A percentile compares a stretch with the other conserved stretches of the same genome.
These are phyloP conservation scores for Condylura cristata DNA, from an alignment of 2,113 vertebrate species.

Conservation along the genomic window DNA sequence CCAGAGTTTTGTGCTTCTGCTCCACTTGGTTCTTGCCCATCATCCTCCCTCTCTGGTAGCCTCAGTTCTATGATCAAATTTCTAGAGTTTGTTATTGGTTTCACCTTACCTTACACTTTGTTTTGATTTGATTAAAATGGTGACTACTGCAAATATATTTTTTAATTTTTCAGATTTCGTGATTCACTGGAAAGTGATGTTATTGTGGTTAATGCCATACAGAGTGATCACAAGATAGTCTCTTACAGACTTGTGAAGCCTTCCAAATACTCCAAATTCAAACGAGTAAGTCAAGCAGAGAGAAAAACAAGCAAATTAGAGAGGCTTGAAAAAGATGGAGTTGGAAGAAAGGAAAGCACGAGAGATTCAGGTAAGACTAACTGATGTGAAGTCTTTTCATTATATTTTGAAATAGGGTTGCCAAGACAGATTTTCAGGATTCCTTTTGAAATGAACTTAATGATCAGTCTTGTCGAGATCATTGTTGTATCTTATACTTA, in stretches of 20 bases:
- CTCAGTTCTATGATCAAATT: too few relatives aligned
- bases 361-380: slow-evolving; percentile 72
- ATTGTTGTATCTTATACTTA: slow-evolving; percentile 42
- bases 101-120: background rate
- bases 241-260: slow-evolving; percentile 87
- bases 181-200: slow-evolving; percentile 84
- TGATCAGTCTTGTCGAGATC: slow-evolving; percentile 4
- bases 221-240: slow-evolving; percentile 88
- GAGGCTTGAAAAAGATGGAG: slow-evolving; percentile 64
- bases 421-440: background rate
- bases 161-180: slow-evolving; percentile 86
- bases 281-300: slow-evolving; percentile 57
- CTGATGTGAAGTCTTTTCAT: background rate
- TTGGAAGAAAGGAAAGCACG: slow-evolving; percentile 56
- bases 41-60: too few relatives aligned
- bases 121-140: slow-evolving; percentile 12
- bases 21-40: too few relatives aligned
- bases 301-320: slow-evolving; percentile 56
- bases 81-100: background rate
- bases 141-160: background rate
- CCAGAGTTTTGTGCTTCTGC: too few relatives aligned
- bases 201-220: slow-evolving; percentile 89
- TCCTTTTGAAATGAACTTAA: slow-evolving; percentile 42
- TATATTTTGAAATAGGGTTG: background rate
- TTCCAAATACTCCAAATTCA: slow-evolving; percentile 67